Evolutionary conservation across 2,888 invertebrate species (phyloP), one percentile per base, ranked within the genome.

Genomic region (Glaucopsyche alexis): DNA sequence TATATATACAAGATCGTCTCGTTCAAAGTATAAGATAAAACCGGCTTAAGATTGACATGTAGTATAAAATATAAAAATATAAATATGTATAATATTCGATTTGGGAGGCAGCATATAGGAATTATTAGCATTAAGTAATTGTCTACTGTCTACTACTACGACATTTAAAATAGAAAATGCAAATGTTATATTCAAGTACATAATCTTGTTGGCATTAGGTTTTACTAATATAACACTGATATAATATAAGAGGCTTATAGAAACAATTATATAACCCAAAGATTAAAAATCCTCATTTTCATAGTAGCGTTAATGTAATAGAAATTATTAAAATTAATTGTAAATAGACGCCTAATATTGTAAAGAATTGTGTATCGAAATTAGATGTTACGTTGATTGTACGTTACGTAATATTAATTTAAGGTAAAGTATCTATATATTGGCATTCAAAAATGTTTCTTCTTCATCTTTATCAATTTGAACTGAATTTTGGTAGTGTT

Each of bases 221-320:
- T 11, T 13, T 13, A 29, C 29, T 50, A 50, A n/a, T 49, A 55
- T 55, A 55, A 60, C 9, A 60, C 60, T 29, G 29, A 38, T 60
- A 60, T 19, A 13, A 5, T 55, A 38, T 60, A 60, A 38, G 60
- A 60, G 60, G 60, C 60, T 60, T 60, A 38, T 19, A 55, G 55
- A 55, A 55, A 55, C 55, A 55, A 55, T 55, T 55, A 60, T 60
- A 14, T 60, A 60, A 60, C 60, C 60, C 60, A 60, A 60, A 60
- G 60, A 60, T 29, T 60, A 60, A 60, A 60, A 60, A 60, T 60
- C 60, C 60, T 60, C 60, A 60, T 60, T 60, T 60, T 29, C 29
- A 60, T 60, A 60, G 60, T 60, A 60, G 29, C 60, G 16, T 38
- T 60, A 60, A 60, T 29, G 29, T 60, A 38, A 60, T 60, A 60